Conservation (phyloP, 2,888 invertebrate species). For the Osmoderma eremita region DNA sequence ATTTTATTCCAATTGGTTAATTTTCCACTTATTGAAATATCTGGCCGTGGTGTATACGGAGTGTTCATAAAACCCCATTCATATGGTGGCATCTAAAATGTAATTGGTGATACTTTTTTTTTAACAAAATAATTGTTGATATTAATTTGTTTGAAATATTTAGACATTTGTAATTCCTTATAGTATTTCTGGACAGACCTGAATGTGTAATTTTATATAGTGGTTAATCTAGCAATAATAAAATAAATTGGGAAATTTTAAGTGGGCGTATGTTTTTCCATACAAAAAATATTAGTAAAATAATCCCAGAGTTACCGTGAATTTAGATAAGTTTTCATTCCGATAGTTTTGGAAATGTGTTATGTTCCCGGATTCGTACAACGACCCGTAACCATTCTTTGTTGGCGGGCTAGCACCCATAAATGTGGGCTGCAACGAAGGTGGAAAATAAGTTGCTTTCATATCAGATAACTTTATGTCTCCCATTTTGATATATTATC, state of each 20-base stretch:
- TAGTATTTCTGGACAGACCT: no score
- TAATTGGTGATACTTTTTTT: no score
- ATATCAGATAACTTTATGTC: conserved; percentile 55
- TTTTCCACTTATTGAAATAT: conserved; percentile 57
- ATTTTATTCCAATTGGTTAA: conserved; percentile 56
- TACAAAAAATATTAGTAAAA: no score
- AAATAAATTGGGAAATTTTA: no score
- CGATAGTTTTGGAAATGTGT: conserved; percentile 63
- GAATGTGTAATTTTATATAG: no score
- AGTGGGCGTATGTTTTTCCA: no score
- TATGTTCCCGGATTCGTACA: conserved; percentile 53
- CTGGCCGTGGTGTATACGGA: conserved; percentile 60
- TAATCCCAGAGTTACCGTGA: conserved; percentile 55
- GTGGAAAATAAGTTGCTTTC: conserved; percentile 59
- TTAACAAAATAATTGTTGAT: no score
- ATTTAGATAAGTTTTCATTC: conserved; percentile 62
- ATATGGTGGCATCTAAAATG: conserved; percentile 60
- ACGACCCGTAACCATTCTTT: conserved; percentile 55
- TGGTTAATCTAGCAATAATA: no score
- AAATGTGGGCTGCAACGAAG: conserved; percentile 58
- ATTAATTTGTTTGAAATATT: background rate
- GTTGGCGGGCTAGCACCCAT: conserved; percentile 61
- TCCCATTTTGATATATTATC: conserved; percentile 49
- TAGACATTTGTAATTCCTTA: background rate
- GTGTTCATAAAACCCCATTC: conserved; percentile 61